phyloP scores from a whole-genome alignment of 2,797 vertebrate species.

The Falco columbarius region DNA sequence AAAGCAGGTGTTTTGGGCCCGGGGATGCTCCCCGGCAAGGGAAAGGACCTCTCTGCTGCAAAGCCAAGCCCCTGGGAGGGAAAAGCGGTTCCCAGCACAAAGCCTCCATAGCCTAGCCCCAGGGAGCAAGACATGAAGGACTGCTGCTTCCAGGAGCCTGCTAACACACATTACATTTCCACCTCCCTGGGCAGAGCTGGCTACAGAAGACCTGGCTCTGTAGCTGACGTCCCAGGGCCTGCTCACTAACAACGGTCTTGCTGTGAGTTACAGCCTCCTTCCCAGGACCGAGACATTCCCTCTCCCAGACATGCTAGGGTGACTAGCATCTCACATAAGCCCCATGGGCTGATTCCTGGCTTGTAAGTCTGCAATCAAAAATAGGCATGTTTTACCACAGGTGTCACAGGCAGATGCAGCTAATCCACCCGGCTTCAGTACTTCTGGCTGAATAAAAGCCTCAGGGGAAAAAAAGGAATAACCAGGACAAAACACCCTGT shows the following conservation, averaged over 20 bases:
- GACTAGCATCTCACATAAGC: background rate
- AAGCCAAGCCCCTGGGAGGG: background rate
- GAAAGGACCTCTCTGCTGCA: background rate
- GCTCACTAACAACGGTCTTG: background rate
- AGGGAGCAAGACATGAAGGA: background rate
- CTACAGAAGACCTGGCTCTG: background rate
- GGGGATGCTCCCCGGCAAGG: accelerated
- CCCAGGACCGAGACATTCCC: background rate
- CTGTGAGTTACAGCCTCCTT: background rate
- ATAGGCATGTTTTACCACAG: background rate
- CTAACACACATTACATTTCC: background rate
- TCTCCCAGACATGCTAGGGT: background rate
- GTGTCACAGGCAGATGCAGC: background rate
- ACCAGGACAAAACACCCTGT: background rate
- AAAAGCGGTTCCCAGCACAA: background rate
- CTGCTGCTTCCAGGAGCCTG: background rate
- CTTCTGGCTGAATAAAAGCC: background rate
- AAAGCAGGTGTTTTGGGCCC: accelerated
- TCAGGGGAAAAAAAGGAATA: background rate
- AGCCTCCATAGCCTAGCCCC: background rate
- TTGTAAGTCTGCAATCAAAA: background rate
- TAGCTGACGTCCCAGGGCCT: background rate
- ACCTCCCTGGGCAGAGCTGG: background rate
- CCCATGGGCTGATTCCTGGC: background rate
- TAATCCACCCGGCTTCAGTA: background rate